Conservation (phyloP, 1,140 invertebrate genomes). For the Zaprionus gabonicus region DNA sequence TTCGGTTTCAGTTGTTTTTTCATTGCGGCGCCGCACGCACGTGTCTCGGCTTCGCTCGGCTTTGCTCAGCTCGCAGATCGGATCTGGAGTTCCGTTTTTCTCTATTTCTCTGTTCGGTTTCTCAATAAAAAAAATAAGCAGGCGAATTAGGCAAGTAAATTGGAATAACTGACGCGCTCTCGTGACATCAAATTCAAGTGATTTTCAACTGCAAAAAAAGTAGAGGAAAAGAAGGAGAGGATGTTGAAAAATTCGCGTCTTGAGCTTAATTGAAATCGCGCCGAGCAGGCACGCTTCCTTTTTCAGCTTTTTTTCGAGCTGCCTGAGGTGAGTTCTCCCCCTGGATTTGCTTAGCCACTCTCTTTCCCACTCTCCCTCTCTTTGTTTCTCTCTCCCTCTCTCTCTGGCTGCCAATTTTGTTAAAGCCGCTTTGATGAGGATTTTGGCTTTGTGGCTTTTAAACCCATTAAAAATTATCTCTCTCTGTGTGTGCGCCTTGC, state of each 20-base stretch:
- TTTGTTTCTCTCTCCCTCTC: neutral
- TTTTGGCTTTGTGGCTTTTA: constrained; percentile 25
- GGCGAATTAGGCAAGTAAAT: constrained; percentile 20
- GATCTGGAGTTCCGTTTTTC: neutral
- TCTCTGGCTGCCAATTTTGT: constrained; percentile 20
- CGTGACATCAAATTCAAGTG: constrained; percentile 30
- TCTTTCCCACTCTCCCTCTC: neutral
- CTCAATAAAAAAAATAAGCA: constrained; percentile 1
- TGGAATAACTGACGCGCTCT: constrained; percentile 15
- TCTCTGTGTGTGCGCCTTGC: neutral
- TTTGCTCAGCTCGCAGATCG: constrained; percentile 9
- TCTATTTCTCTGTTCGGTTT: neutral
- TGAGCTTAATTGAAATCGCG: constrained; percentile 39
- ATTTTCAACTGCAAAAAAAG: constrained; percentile 1
- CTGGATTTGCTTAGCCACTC: neutral
- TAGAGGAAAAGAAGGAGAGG: neutral
- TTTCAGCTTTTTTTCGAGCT: neutral
- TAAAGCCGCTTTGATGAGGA: constrained; percentile 26
- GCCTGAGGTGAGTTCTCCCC: constrained; percentile 27
- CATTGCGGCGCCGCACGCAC: constrained; percentile 76
- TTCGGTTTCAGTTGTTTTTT: constrained; percentile 72
- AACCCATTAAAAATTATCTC: constrained; percentile 18
- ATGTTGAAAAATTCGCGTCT: constrained; percentile 30
- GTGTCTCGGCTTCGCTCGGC: constrained; percentile 56
- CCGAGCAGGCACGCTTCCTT: constrained; percentile 12